Percentiles rank a stretch among this genome's conserved stretches.
These are phyloP conservation scores for Phodopus roborovskii DNA, from an alignment of 2,113 vertebrate species.

Conservation along the genomic window DNA sequence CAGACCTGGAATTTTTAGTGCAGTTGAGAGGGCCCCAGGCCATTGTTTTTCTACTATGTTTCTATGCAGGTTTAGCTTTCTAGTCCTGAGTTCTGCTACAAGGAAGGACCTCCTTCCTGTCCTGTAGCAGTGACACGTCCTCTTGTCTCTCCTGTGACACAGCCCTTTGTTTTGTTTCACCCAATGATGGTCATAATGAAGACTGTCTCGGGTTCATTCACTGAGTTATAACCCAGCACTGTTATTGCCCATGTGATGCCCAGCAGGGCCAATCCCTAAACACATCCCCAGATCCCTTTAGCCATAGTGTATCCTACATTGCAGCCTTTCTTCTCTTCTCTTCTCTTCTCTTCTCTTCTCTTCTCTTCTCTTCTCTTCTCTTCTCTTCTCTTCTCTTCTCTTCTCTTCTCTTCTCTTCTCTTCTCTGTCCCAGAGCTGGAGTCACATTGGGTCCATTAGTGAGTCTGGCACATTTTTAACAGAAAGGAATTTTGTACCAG, in stretches of 20 bases:
- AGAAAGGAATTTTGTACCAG: not conserved
- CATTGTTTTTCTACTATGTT: not conserved
- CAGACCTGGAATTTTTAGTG: not conserved
- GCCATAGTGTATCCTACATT: too few species aligned
- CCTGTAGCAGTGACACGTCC: not conserved
- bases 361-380: too few species aligned
- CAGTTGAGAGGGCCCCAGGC: too few species aligned
- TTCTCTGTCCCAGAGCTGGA: not conserved
- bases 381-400: too few species aligned
- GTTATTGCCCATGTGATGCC: not conserved
- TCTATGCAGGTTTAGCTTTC: not conserved
- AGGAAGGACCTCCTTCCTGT: not conserved
- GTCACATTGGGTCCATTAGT: not conserved
- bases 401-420: not conserved
- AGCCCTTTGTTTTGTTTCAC: not conserved
- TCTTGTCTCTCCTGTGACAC: not conserved
- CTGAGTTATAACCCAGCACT: not conserved
- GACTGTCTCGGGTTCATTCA: not conserved
- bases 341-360: too few species aligned
- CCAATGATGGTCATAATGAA: too few species aligned
- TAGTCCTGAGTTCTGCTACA: not conserved
- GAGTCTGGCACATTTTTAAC: not conserved
- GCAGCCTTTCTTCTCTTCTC: not conserved
- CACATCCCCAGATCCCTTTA: not conserved
- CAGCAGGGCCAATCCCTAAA: not conserved